Evolutionary conservation across 2,888 invertebrate genomes (phyloP).

Genomic region (Epinotia demarniana): DNA sequence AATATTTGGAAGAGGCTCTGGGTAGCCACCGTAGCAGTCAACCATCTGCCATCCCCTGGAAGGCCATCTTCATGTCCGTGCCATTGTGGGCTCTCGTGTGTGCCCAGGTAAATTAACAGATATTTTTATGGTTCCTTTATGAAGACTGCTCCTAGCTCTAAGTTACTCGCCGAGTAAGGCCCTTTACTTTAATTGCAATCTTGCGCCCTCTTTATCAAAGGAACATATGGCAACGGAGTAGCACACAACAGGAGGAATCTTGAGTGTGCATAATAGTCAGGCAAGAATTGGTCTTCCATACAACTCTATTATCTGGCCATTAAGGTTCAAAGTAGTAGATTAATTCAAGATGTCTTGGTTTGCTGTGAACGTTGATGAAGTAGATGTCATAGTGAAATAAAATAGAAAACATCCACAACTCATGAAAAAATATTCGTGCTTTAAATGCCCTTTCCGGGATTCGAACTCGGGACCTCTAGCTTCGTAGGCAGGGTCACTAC

Average conservation of each 20-base stretch:
- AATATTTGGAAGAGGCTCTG: constrained; percentile 87
- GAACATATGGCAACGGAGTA: background rate
- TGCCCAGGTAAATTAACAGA: constrained; percentile 82
- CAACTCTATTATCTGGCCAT: no score
- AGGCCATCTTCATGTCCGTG: constrained; percentile 86
- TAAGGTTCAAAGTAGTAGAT: no score
- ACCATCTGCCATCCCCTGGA: constrained; percentile 89
- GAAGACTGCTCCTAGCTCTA: no score
- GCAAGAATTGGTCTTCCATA: no score
- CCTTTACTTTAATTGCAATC: background rate
- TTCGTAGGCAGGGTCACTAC: no score
- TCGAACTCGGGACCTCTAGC: no score
- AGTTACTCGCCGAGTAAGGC: background rate
- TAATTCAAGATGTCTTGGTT: no score
- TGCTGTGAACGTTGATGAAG: background rate
- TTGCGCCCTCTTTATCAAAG: background rate
- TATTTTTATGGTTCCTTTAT: background rate
- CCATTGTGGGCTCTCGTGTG: constrained; percentile 90
- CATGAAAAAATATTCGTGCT: no score
- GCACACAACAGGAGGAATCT: background rate
- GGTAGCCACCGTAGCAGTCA: constrained; percentile 82
- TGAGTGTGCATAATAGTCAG: background rate
- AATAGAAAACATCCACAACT: no score
- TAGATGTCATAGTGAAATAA: background rate
- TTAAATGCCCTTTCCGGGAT: no score